phyloP scores from a whole-genome alignment of 1,140 invertebrate species.

The Bradysia coprophila region DNA sequence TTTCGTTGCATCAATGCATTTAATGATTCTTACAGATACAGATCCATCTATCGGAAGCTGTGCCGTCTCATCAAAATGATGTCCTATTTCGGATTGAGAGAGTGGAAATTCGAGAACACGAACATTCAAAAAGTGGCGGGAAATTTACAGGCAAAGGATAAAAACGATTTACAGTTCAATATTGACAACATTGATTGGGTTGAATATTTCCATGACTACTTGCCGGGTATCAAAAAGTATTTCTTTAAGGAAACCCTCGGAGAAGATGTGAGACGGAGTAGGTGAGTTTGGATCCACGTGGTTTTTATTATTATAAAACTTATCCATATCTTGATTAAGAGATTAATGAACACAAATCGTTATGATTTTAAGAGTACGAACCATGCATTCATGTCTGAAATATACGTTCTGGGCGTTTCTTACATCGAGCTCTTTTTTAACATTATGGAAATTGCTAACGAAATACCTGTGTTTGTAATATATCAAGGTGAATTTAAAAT shows the following conservation, averaged over 20 bases:
- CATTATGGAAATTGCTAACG: neutral
- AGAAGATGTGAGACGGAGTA: neutral
- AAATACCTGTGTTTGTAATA: no score
- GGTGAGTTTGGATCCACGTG: neutral
- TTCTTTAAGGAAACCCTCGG: constrained; percentile 30
- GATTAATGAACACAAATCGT: neutral
- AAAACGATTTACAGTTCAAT: constrained; percentile 22
- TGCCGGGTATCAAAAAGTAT: constrained; percentile 31
- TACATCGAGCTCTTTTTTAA: neutral
- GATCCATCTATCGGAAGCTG: constrained; percentile 15
- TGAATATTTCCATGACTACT: constrained; percentile 33
- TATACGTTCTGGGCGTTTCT: neutral
- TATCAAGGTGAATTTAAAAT: no score
- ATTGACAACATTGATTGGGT: constrained; percentile 34
- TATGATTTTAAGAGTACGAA: neutral
- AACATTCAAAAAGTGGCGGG: constrained; percentile 19
- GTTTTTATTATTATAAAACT: neutral
- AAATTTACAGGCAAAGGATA: constrained; percentile 4
- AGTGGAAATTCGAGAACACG: constrained; percentile 20
- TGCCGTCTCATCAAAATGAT: constrained; percentile 23
- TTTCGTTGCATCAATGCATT: neutral
- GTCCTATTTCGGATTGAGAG: constrained; percentile 23
- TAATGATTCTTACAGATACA: constrained; percentile 5
- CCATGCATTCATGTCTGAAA: neutral
- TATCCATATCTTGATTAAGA: neutral